Evolutionary conservation across 2,797 vertebrate species (phyloP).

Genomic region (Muscicapa comitata): DNA sequence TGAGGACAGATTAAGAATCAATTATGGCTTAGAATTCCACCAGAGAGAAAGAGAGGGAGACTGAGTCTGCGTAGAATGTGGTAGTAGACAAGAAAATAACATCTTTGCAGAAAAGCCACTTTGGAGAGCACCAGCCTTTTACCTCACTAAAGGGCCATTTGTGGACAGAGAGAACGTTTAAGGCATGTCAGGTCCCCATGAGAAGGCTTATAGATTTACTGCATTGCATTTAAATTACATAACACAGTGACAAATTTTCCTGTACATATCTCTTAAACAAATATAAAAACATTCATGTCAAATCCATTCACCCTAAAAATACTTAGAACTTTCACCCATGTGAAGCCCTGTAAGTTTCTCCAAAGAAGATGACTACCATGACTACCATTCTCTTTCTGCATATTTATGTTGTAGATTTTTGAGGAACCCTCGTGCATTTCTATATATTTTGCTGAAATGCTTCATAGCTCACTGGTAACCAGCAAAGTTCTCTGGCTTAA

Average conservation of each 20-base stretch:
- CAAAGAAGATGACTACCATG: background rate
- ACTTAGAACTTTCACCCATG: background rate
- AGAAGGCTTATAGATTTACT: background rate
- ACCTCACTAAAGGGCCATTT: background rate
- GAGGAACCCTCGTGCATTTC: background rate
- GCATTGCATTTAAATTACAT: background rate
- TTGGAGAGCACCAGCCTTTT: background rate
- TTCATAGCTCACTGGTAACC: background rate
- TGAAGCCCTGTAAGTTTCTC: background rate
- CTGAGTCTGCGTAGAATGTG: background rate
- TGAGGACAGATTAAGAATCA: background rate
- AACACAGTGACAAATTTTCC: background rate
- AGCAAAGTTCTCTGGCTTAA: background rate
- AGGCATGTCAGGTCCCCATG: background rate
- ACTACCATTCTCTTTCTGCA: background rate
- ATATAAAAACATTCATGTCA: background rate
- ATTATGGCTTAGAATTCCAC: background rate
- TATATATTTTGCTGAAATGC: background rate
- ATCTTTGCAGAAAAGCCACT: background rate
- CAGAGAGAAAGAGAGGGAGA: background rate
- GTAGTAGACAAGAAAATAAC: background rate
- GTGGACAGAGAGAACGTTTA: background rate
- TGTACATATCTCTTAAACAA: background rate
- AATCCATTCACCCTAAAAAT: background rate
- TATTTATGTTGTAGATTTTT: background rate